Evolutionary conservation across 2,888 invertebrate genomes (phyloP), one percentile per base, ranked within the genome.

Genomic region (Gasteruption jaculator): DNA sequence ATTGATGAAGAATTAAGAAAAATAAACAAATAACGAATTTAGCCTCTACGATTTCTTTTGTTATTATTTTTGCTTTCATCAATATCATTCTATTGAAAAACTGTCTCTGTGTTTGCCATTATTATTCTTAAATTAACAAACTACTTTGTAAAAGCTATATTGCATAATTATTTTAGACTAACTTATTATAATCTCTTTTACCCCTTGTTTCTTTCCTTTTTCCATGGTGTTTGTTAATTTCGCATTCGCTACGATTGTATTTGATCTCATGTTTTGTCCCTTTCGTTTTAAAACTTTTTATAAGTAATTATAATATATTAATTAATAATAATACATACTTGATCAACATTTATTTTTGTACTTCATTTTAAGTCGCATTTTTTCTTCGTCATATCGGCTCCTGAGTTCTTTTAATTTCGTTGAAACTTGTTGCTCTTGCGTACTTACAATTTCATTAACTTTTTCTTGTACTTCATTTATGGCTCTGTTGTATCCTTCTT

Each of bases 401-500:
- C 65, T 61, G 35, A 62, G 42, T 39, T 66, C 57, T 44, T 60
- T 56, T 20, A 63, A 42, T 46, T 64, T 66, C 25, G 55, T 54
- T 11, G 55, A 52, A 35, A 65, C 59, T 52, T 77, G 74, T 37
- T 75, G 73, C 36, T 77, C 74, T 30, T 76, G 61, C 32, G 71
- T 64, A 57, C 68, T 73, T 20, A 76, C 70, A 26, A 74, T 68
- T 49, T 71, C 71, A 49, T 75, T 74, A 27, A 78, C 63, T 49
- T 75, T 76, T 35, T 72, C 74, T 63, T 78, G 76, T 51, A 77
- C 64, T 56, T 76, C 76, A 22, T 74, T 60, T 52, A 79, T 74
- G 57, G 76, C 76, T 57, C 74, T 75, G 49, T 76, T 71, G 57
- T 82, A 83, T 48, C 78, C 80, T 26, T 76, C 73, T 55, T 82